Conservation (phyloP, 2,888 invertebrate genomes). For the Scaptomyza parva region DNA sequence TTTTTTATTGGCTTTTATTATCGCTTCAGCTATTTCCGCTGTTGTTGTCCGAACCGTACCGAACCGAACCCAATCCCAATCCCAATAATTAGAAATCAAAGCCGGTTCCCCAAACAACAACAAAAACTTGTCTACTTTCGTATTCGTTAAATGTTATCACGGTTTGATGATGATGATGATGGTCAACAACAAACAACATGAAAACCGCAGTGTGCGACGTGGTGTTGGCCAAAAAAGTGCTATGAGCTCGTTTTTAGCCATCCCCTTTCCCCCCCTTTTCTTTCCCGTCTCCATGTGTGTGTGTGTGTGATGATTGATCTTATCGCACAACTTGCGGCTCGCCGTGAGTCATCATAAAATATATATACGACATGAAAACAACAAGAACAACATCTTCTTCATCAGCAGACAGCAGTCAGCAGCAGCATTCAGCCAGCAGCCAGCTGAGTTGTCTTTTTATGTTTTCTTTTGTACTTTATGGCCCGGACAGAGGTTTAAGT, state of each 20-base stretch:
- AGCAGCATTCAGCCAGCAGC: conserved; percentile 50
- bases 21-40: conserved; percentile 77
- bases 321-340: conserved; percentile 62
- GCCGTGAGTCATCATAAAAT: conserved; percentile 74
- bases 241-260: conserved; percentile 30
- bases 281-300: neutral
- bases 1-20: conserved; percentile 72
- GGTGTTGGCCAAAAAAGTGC: conserved; percentile 27
- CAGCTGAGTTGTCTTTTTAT: conserved; percentile 57
- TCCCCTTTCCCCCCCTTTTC: neutral
- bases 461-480: conserved; percentile 66
- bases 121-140: conserved; percentile 78
- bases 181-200: conserved; percentile 23
- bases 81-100: conserved; percentile 80
- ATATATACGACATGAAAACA: conserved; percentile 12
- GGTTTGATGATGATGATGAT: conserved; percentile 18
- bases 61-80: conserved; percentile 44
- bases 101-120: conserved; percentile 63
- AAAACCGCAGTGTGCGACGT: conserved; percentile 49
- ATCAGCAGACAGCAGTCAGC: conserved; percentile 48
- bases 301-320: conserved; percentile 70
- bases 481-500: conserved; percentile 59
- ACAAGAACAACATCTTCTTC: conserved; percentile 52
- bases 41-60: conserved; percentile 12
- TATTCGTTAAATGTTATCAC: conserved; percentile 77